Conservation (phyloP, 2,113 vertebrate genomes). For the Rhinoderma darwinii region DNA sequence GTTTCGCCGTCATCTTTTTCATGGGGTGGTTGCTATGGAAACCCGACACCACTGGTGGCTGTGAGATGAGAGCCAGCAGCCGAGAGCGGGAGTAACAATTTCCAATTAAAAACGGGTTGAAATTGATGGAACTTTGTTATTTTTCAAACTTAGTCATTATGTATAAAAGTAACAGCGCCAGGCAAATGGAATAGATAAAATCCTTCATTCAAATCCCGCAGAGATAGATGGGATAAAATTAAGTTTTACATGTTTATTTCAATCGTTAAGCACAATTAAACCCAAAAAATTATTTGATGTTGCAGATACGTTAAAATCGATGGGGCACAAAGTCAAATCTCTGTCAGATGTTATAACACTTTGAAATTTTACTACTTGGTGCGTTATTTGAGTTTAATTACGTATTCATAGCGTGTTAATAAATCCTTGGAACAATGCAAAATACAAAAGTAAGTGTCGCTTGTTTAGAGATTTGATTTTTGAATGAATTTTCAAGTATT, state of each 20-base stretch:
- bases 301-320: background rate
- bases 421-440: slow-evolving; percentile 19
- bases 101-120: no score
- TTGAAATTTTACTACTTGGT: background rate
- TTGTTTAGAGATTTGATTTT: slow-evolving; percentile 47
- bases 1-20: no score
- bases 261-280: background rate
- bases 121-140: background rate
- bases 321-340: slow-evolving; percentile 10
- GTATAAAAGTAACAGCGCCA: background rate
- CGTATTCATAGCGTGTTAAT: slow-evolving; percentile 24
- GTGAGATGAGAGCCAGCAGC: no score
- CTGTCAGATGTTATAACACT: background rate
- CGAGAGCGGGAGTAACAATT: no score
- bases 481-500: slow-evolving; percentile 49
- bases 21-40: no score
- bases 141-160: background rate
- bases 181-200: background rate
- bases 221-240: background rate
- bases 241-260: background rate
- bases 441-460: slow-evolving; percentile 26
- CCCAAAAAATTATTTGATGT: background rate
- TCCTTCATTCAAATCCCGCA: background rate
- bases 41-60: no score
- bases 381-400: slow-evolving; percentile 2